Evolutionary conservation across 1,140 invertebrate species (phyloP), one percentile per base, ranked within the genome.

Genomic region (Leptinotarsa lineolata): DNA sequence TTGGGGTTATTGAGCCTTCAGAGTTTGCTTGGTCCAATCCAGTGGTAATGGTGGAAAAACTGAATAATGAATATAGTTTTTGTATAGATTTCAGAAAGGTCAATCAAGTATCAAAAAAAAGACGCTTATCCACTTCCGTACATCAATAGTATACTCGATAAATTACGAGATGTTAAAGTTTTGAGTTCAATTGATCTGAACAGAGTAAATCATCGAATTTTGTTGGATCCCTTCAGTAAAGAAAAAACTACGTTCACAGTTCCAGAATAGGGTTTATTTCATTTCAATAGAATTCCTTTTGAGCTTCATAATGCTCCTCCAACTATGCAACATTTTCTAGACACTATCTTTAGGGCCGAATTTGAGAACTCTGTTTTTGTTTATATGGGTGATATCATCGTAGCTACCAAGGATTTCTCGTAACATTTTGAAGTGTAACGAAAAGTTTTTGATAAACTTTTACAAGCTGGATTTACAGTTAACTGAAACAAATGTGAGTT

Each of bases 61-160:
- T 78, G 16, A 76, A 82, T 65, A 83, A 82, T 18, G 69, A 74
- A 2, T 66, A 79, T 20, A 63, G 83, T n/a, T 45, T 84, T 20
- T 83, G 83, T 64, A 76, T 84, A 1, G 84, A 85, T 65, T 84
- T 74, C 69, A 65, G 83, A 8, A 79, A 74, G 18, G 66, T 85
- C 24, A 85, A 85, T 68, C 20, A 48, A 18, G 72, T 73, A 4
- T 71, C 66, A 12, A 30, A 69, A 81, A 78, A 82, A 80, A 6
- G n/a, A 69, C 83, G 74, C 72, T 13, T 80, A 79, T 20, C 77
- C 77, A 6, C n/a, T 78, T 39, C 74, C 74, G n/a, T n/a, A 64
- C 18, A 58, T 83, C 46, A 44, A 6, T 21, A 59, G 20, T 20
- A 81, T 79, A 20, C 58, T 83, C 20, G 79, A 82, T 63, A 77